Evolutionary conservation across 2,888 invertebrate species (phyloP).

Genomic region (Melangyna quadrimaculata): DNA sequence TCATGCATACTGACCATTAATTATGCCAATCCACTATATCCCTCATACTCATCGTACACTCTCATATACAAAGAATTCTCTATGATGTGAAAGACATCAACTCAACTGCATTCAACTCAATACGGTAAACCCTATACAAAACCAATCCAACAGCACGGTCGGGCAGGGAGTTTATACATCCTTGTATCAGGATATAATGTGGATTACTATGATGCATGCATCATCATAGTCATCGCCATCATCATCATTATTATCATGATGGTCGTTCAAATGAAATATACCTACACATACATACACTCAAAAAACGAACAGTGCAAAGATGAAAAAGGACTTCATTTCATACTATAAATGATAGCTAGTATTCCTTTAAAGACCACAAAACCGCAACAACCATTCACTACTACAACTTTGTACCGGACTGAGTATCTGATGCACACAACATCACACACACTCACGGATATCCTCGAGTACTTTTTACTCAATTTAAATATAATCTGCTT

Average conservation of each 20-base stretch:
- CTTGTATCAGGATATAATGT: constrained; percentile 51
- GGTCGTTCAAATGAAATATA: neutral
- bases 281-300: neutral
- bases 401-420: neutral
- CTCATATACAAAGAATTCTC: constrained; percentile 26
- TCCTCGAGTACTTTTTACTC: constrained; percentile 40
- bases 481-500: constrained; percentile 70
- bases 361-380: constrained; percentile 62
- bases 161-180: constrained; percentile 54
- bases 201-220: constrained; percentile 44
- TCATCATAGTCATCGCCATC: constrained; percentile 33
- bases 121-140: constrained; percentile 8
- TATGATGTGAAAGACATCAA: constrained; percentile 38
- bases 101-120: constrained; percentile 52
- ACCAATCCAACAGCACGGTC: constrained; percentile 46
- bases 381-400: constrained; percentile 55
- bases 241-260: constrained; percentile 30
- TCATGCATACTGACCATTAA: constrained; percentile 67
- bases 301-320: constrained; percentile 10
- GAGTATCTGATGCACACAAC: neutral
- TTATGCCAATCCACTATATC: constrained; percentile 64
- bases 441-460: constrained; percentile 9
- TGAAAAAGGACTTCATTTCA: constrained; percentile 42
- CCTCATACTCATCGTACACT: neutral
- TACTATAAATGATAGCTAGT: constrained; percentile 14